Base-by-base conservation (phyloP, 2,888 invertebrate species). In the Eretmocerus hayati region DNA sequence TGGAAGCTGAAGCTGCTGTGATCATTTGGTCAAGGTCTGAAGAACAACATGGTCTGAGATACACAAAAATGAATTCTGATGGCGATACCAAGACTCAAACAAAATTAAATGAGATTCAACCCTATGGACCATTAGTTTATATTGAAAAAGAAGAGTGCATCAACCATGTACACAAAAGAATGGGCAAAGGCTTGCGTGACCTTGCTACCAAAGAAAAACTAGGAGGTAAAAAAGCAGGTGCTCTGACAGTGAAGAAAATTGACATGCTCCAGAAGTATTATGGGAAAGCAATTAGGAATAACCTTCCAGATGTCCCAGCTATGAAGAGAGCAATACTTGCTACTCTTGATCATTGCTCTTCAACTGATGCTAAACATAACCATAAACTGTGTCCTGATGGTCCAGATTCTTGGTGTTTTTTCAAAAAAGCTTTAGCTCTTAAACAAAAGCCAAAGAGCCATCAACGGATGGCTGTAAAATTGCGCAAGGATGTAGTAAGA, bases 341-440 rank as follows among this genome's bases (percentile, higher is more conserved):
- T 21, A 15, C 42, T 11, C 18, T 33, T 8, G 32, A 33, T 35
- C 33, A 42, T 15, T 42, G 32, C 22, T 8, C 11, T n/a, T 42
- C 20, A 4, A 42, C 42, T 13, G 18, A 42, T n/a, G 5, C 15
- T 13, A 21, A 32, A 5, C 33, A 32, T 3, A 42, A 42, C 3
- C 42, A 42, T 35, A 11, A n/a, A 2, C 15, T 15, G 23, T 42
- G 42, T 19, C 42, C 42, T 20, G 42, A 16, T 15, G 42, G 32
- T 13, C 6, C 6, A n/a, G 15, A 42, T 19, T 33, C 21, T 4
- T 42, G 42, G 42, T 42, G 32, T 18, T 31, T 20, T 20, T 42
- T 16, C 15, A 42, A 42, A 3, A 31, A 19, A 21, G 32, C 42
- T 6, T 9, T 19, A 32, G 42, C 5, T 3, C 19, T 16, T 13